Evolutionary conservation across 2,888 invertebrate genomes (phyloP).

Genomic region (Sesia apiformis): DNA sequence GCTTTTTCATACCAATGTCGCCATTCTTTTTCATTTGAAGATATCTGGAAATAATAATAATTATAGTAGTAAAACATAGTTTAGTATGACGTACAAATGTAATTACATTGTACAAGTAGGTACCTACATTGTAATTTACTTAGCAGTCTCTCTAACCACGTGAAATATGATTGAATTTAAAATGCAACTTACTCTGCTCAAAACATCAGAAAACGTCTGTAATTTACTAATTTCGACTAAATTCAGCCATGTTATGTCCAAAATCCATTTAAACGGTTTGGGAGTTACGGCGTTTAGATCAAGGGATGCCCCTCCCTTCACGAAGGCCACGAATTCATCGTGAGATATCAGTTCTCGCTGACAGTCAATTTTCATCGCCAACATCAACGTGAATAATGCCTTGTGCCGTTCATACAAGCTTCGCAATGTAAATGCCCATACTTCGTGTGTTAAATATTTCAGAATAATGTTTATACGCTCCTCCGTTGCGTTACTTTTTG

Average conservation of each 20-base stretch:
- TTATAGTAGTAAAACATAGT: not conserved
- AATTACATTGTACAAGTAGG: no score
- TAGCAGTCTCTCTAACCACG: no score
- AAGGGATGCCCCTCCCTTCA: constrained; percentile 96
- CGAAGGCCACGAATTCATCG: constrained; percentile 95
- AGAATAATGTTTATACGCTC: constrained; percentile 93
- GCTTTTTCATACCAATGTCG: constrained; percentile 93
- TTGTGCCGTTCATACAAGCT: constrained; percentile 96
- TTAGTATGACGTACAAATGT: no score
- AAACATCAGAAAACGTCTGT: constrained; percentile 83
- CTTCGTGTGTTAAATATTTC: constrained; percentile 91
- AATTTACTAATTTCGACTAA: constrained; percentile 94
- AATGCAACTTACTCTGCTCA: constrained; percentile 76
- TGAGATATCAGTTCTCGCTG: constrained; percentile 87
- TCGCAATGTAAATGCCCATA: constrained; percentile 93
- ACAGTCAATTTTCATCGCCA: constrained; percentile 96
- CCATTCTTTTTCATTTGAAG: constrained; percentile 91
- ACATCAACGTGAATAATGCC: constrained; percentile 92
- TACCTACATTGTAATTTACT: no score
- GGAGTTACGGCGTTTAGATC: constrained; percentile 94
- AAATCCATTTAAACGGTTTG: constrained; percentile 95
- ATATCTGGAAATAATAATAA: constrained; percentile 71
- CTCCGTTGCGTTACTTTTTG: constrained; percentile 86
- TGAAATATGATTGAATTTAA: not conserved
- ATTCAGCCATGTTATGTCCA: constrained; percentile 97